phyloP scores from a whole-genome alignment of 2,797 vertebrate genomes.

The Rhyacichthys aspro region DNA sequence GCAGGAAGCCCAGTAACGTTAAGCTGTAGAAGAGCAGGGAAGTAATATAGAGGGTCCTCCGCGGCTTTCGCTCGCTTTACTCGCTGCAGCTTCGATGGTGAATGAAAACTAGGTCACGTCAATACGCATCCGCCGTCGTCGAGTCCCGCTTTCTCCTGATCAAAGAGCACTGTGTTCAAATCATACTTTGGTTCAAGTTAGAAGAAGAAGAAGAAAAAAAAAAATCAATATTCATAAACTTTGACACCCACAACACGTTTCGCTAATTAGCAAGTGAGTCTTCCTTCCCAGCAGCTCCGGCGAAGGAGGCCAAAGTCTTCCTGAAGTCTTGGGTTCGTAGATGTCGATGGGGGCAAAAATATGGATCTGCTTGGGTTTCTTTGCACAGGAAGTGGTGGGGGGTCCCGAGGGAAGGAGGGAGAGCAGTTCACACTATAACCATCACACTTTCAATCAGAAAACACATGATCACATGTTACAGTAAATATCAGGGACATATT shows the following conservation, averaged over 20 bases:
- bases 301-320: conserved; percentile 28
- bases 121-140: conserved; percentile 63
- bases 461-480: conserved; percentile 81
- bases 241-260: conserved; percentile 59
- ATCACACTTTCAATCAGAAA: conserved; percentile 78
- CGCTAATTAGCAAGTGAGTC: conserved; percentile 59
- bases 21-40: conserved; percentile 21
- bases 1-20: conserved; percentile 39
- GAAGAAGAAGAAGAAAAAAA: conserved; percentile 42
- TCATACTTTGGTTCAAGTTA: conserved; percentile 76
- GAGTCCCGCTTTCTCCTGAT: conserved; percentile 70
- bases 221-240: conserved; percentile 75
- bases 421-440: conserved; percentile 75
- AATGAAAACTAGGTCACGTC: conserved; percentile 75
- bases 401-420: conserved; percentile 22
- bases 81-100: conserved; percentile 37
- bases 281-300: conserved; percentile 30
- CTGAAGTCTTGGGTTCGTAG: conserved; percentile 7
- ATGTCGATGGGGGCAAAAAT: conserved; percentile 15
- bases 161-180: conserved; percentile 74
- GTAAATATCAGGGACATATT: conserved; percentile 77
- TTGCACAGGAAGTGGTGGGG: conserved; percentile 21
- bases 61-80: conserved; percentile 31
- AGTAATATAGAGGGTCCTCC: background rate
- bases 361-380: conserved; percentile 32